phyloP scores from a whole-genome alignment of 2,888 invertebrate genomes.

The Acleris sparsana region DNA sequence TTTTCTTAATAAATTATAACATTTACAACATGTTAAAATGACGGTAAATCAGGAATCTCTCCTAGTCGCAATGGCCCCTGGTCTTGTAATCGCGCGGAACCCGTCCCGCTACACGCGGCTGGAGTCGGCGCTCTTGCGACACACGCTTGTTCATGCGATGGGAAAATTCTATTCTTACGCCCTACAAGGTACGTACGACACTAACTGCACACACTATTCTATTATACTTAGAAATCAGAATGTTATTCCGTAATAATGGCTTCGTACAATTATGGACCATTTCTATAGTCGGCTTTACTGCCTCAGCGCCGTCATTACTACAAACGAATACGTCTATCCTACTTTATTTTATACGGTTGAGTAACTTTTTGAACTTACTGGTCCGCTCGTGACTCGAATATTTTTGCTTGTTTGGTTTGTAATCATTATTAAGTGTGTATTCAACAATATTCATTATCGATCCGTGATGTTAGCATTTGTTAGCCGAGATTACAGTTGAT shows the following conservation, averaged over 20 bases:
- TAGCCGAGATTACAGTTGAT: too few species aligned
- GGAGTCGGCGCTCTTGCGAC: constrained; percentile 21
- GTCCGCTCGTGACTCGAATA: constrained; percentile 28
- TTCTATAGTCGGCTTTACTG: constrained; percentile 29
- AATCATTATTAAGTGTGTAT: constrained; percentile 18
- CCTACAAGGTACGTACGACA: constrained; percentile 35
- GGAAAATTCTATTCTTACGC: constrained; percentile 35
- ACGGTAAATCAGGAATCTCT: too few species aligned
- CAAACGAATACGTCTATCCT: constrained; percentile 32
- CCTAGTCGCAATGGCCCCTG: not conserved
- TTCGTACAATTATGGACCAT: constrained; percentile 35
- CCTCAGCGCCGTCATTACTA: constrained; percentile 28
- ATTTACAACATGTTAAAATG: too few species aligned
- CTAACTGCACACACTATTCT: constrained; percentile 33
- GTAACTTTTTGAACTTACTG: constrained; percentile 28
- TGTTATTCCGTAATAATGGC: constrained; percentile 36
- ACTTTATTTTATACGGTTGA: constrained; percentile 30
- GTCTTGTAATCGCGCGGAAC: constrained; percentile 1
- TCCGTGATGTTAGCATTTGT: too few species aligned
- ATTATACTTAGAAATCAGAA: constrained; percentile 34
- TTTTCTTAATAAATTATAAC: too few species aligned
- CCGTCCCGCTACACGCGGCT: not conserved
- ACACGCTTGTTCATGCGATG: constrained; percentile 21
- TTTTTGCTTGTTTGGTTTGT: constrained; percentile 25
- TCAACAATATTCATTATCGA: too few species aligned